Evolutionary conservation across 2,797 vertebrate species (phyloP), one percentile per base, ranked within the genome.

Genomic region (Esox masquinongy): DNA sequence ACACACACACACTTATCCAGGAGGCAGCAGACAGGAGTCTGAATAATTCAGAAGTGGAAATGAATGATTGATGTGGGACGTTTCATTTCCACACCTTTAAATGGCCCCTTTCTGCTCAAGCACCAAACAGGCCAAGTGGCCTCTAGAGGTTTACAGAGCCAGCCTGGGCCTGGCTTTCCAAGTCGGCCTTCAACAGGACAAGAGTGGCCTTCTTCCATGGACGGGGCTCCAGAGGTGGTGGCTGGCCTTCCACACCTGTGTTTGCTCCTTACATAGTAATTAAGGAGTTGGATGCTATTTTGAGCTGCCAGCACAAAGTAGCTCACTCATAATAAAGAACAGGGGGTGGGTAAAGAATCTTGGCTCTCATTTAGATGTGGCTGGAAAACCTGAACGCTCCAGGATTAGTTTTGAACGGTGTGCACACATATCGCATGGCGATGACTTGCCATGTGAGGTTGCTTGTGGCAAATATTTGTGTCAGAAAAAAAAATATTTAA

Each of bases 201-300:
- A 94, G 85, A 87, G 81, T 76, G 80, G 82, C 91, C 92, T 95
- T 94, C 91, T 94, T 91, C 87, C 81, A 77, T 19, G 68, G 84
- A 50, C 56, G 78, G 76, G 79, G 82, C 74, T 84, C 83, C 80
- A 76, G 84, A 68, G 76, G 79, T 76, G 77, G 82, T 87, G 85
- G 81, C 66, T 80, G 77, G 83, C 85, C 88, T 90, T 92, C 92
- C 90, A 92, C 94, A 94, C 93, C 94, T 94, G 93, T 92, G 91
- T 94, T 93, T 94, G 91, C 93, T 92, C 89, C 85, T 87, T 91
- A 87, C 80, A 80, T 87, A 88, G 85, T 93, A 92, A 94, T 94
- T 93, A 92, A 92, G 56, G 89, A 90, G 80, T 73, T 22, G 82
- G 82, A 34, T 89, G 87, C 92, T 92, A 92, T 94, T 94, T 93